These are phyloP conservation scores for Ophiothrix spiculata DNA, from an alignment of 35 echinoderm and acorn worm species.

Conservation along the genomic window DNA sequence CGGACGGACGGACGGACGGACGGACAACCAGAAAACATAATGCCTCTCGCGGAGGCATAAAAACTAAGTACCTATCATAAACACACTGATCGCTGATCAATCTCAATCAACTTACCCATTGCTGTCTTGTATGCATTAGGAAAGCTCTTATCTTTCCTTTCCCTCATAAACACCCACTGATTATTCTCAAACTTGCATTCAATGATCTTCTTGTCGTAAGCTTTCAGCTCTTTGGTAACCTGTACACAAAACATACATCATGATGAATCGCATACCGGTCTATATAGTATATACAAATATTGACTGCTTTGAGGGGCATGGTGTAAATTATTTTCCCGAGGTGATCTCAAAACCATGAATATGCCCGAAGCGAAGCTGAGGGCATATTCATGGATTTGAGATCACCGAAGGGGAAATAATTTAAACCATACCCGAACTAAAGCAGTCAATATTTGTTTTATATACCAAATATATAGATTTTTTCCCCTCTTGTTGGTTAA, in stretches of 20 bases:
- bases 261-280: too few relatives aligned
- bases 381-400: too few relatives aligned
- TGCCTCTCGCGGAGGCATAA: neutral
- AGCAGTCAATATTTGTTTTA: too few relatives aligned
- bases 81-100: neutral
- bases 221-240: conserved; percentile 75
- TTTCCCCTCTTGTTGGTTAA: too few relatives aligned
- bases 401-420: too few relatives aligned
- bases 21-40: neutral
- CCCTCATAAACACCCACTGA: conserved; percentile 79
- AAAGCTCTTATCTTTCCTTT: conserved; percentile 91
- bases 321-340: too few relatives aligned
- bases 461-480: too few relatives aligned
- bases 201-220: conserved; percentile 91
- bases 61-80: neutral
- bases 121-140: conserved; percentile 83
- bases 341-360: too few relatives aligned
- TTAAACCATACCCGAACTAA: too few relatives aligned
- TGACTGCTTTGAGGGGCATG: too few relatives aligned
- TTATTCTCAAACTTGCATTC: conserved; percentile 76
- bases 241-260: neutral
- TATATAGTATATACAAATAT: too few relatives aligned
- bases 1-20: neutral
- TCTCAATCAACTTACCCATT: conserved; percentile 52
- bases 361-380: too few relatives aligned